phyloP scores from a whole-genome alignment of 2,113 vertebrate species.

The Mesocricetus auratus region DNA sequence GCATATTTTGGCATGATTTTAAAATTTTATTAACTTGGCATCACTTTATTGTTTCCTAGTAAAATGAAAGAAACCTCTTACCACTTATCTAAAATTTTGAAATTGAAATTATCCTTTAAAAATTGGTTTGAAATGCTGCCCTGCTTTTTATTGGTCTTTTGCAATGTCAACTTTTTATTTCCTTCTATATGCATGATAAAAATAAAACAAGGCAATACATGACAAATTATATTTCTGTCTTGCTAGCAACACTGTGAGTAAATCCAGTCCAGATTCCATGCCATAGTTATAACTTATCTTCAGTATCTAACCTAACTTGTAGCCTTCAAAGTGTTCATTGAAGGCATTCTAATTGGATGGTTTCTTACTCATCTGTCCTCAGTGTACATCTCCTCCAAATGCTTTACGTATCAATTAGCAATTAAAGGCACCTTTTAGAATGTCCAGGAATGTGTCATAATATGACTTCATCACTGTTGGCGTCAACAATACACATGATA shows the following conservation, averaged over 20 bases:
- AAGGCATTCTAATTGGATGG: slow-evolving; percentile 44
- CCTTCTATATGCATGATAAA: not conserved
- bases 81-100: not conserved
- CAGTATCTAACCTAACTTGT: not conserved
- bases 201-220: not conserved
- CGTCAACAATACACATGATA: not conserved
- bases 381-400: not conserved
- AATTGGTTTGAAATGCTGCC: not conserved
- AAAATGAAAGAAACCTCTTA: not conserved
- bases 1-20: not conserved
- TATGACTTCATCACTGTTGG: slow-evolving; percentile 20
- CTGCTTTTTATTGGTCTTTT: not conserved
- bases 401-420: slow-evolving; percentile 27
- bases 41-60: not conserved
- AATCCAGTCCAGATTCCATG: not conserved
- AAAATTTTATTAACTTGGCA: not conserved
- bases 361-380: slow-evolving; percentile 18
- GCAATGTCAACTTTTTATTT: not conserved
- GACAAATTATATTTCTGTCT: not conserved
- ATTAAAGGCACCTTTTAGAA: slow-evolving; percentile 38
- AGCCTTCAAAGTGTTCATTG: not conserved
- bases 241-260: not conserved
- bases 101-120: not conserved
- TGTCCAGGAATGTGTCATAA: slow-evolving; percentile 27
- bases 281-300: not conserved